These are phyloP conservation scores for Coleophora flavipennella DNA, from an alignment of 2,888 invertebrate genomes.

Conservation along the genomic window DNA sequence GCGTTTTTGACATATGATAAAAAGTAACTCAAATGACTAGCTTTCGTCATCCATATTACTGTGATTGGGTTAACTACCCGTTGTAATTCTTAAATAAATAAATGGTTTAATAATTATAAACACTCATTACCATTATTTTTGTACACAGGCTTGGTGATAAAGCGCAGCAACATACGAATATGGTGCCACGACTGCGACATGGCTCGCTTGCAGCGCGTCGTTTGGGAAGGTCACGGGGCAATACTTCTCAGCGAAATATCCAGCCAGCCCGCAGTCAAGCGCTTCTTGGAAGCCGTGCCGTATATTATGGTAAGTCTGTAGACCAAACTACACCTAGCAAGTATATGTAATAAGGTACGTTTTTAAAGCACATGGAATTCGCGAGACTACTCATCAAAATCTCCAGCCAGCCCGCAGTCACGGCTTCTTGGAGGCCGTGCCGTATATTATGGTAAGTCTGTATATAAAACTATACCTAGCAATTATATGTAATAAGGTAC, in stretches of 20 bases:
- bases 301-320: slow-evolving; percentile 83
- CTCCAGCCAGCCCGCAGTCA: slow-evolving; percentile 86
- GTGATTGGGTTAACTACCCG: no score
- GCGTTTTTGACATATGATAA: no score
- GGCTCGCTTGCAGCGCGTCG: slow-evolving; percentile 86
- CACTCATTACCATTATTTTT: neutral
- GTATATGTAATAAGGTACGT: no score
- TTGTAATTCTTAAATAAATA: no score
- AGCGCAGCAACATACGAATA: slow-evolving; percentile 91
- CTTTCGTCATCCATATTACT: no score
- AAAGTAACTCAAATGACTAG: no score
- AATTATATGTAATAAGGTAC: no score
- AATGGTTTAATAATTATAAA: no score
- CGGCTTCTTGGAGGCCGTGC: slow-evolving; percentile 93
- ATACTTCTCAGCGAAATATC: slow-evolving; percentile 87
- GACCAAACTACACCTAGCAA: no score
- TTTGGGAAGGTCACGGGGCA: slow-evolving; percentile 92
- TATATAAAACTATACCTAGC: no score
- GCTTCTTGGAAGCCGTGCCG: slow-evolving; percentile 94
- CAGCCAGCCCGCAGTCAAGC: slow-evolving; percentile 85
- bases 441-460: slow-evolving; percentile 80
- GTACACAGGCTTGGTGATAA: slow-evolving; percentile 80
- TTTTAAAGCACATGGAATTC: slow-evolving; percentile 93
- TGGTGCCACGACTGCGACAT: slow-evolving; percentile 96
- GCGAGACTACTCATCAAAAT: slow-evolving; percentile 86